These are phyloP conservation scores for Clinocottus analis DNA, from an alignment of 2,113 vertebrate species.

Conservation along the genomic window DNA sequence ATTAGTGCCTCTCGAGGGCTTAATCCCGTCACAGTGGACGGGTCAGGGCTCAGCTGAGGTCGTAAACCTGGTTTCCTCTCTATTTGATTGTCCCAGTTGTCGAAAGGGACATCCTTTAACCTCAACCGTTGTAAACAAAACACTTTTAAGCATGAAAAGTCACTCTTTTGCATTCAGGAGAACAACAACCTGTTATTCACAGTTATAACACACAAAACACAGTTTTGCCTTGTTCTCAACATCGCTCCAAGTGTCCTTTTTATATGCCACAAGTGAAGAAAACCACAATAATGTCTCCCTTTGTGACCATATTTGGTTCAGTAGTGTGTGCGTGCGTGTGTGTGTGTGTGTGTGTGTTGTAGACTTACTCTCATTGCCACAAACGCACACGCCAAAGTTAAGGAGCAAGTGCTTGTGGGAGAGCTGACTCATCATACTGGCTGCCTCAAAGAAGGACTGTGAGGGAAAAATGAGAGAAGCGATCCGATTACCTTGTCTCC, in stretches of 20 bases:
- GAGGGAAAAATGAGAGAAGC: constrained; percentile 16
- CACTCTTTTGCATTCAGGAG: background rate
- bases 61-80: constrained; percentile 11
- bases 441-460: constrained; percentile 99
- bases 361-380: constrained; percentile 95
- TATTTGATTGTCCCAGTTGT: background rate
- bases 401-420: constrained; percentile 96
- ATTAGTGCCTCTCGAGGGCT: background rate
- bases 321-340: background rate
- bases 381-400: constrained; percentile 96
- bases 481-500: background rate
- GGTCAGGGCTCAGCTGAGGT: background rate
- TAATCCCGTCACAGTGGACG: background rate
- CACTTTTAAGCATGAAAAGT: background rate
- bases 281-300: background rate
- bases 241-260: background rate
- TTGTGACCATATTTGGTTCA: background rate
- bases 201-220: background rate
- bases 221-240: background rate
- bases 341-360: background rate
- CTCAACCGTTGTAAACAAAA: background rate
- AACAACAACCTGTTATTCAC: background rate
- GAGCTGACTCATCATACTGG: constrained; percentile 99
- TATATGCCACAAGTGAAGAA: background rate
- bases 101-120: background rate